Evolutionary conservation across 2,888 invertebrate genomes (phyloP), one percentile per base, ranked within the genome.

Genomic region (Ophion slaviceki): DNA sequence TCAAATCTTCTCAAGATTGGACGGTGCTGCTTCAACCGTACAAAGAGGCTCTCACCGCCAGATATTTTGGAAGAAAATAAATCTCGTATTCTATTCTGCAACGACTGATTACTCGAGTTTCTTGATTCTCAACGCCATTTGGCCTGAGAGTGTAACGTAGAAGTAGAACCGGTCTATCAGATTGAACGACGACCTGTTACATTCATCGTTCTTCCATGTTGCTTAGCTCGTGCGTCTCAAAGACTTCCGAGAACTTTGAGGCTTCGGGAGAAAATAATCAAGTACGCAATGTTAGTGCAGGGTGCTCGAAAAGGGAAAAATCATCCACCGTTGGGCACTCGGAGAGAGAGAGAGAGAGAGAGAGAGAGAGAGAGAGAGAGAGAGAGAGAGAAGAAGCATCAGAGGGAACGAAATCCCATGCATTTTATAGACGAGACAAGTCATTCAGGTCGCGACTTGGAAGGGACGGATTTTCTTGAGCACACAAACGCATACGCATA

Each of bases 371-470:
- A 40, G n/a, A 20, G 47, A 78, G 78, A 53, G 61, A 68, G 57
- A 67, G 53, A 17, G 36, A 67, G 75, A 66, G 14, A 14, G 17
- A 7, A 40, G 40, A 40, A 40, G 40, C 89, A 91, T 92, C 90
- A 71, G 61, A 90, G 88, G 90, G 90, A 83, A 78, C 88, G 89
- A 92, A 93, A 92, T 92, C 91, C 92, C 91, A 93, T 93, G 93
- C 93, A 93, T 93, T 93, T 93, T 93, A 93, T 93, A 93, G 89
- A 88, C 91, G 84, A 74, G 90, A 84, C 87, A 82, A 87, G 89
- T 92, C 91, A 93, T 93, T 93, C 91, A 91, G 88, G 88, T 86
- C 87, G 83, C 86, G 87, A 84, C 89, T 90, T 88, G 89, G 88
- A 87, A 88, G 89, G 89, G 91, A 90, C 91, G 83, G 86, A 83